A percentile compares a stretch with the other conserved stretches of the same genome.
phyloP scores from a whole-genome alignment of 2,797 vertebrate species.

The Momotus momota region DNA sequence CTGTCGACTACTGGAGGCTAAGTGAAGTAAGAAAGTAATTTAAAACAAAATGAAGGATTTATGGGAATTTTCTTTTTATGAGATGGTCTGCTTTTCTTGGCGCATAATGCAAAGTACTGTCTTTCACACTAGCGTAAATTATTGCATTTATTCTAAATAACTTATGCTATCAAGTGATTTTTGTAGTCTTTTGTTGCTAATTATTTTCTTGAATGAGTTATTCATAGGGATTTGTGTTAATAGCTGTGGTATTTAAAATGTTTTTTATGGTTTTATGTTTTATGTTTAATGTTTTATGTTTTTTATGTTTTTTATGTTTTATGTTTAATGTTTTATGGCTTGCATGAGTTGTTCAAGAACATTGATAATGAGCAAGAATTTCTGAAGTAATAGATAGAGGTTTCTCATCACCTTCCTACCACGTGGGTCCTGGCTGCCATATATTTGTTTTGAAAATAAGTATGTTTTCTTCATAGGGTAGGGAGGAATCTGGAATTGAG shows the following conservation, averaged over 20 bases:
- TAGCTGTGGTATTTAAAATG: not conserved
- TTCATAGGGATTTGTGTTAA: not conserved
- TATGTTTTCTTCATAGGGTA: not conserved
- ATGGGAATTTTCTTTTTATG: constrained; percentile 43
- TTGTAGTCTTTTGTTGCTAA: not conserved
- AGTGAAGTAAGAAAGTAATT: constrained; percentile 24
- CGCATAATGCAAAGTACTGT: not conserved
- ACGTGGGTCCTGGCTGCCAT: not conserved
- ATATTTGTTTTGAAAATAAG: not conserved
- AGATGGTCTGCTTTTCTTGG: not conserved
- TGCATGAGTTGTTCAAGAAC: not conserved
- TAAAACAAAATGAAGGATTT: not conserved
- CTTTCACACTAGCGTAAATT: not conserved
- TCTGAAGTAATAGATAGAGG: not conserved
- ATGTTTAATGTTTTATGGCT: too few species aligned
- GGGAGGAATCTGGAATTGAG: not conserved
- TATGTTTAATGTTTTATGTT: too few species aligned
- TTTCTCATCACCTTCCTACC: not conserved
- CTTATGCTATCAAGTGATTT: not conserved
- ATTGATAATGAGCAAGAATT: not conserved
- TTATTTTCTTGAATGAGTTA: not conserved
- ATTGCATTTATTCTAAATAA: not conserved
- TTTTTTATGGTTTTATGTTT: too few species aligned
- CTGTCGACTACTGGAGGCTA: not conserved
- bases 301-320: too few species aligned